Evolutionary conservation across 2,888 invertebrate genomes (phyloP), one percentile per base, ranked within the genome.

Genomic region (Acronicta alni): DNA sequence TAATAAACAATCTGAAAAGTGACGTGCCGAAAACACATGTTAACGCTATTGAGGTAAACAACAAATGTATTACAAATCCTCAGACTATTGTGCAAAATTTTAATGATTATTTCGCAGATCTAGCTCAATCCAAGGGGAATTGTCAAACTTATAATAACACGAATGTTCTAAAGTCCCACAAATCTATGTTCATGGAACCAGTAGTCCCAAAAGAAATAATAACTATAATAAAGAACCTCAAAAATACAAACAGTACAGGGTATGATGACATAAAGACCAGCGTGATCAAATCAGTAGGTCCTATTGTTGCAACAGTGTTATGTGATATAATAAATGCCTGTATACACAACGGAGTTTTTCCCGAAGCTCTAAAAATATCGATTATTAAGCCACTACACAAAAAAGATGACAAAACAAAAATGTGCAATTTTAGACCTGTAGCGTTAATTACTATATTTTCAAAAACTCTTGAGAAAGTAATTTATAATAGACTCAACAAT

Each of bases 201-300:
- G 23, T 23, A 23, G 23, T 23, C 23, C 23, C 23, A 23, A 23
- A 23, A 23, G 35, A 46, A n/a, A 46, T 35, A 3, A 4, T 35
- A 6, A 35, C 35, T n/a, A 20, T 37, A 20, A 46, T 46, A 46
- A 46, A 46, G n/a, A 20, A 18, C n/a, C 20, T 46, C 8, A 46
- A 46, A 46, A 46, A 46, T 9, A 46, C 46, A n/a, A 46, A 46
- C 6, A 46, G 46, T 20, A 46, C 46, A n/a, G 37, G 35, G 2
- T 35, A 37, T 15, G 35, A 37, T 18, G 46, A 37, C 3, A 37
- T 32, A 9, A 18, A 18, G 7, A 17, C 32, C 7, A 42, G n/a
- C 12, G 42, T 42, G 12, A 23, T 42, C 42, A 42, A 42, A 42
- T 7, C 6, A 23, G 23, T 23, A 23, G 42, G 14, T n/a, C 42